Conservation (phyloP, 2,888 invertebrate genomes). For the Sericinus montela region DNA sequence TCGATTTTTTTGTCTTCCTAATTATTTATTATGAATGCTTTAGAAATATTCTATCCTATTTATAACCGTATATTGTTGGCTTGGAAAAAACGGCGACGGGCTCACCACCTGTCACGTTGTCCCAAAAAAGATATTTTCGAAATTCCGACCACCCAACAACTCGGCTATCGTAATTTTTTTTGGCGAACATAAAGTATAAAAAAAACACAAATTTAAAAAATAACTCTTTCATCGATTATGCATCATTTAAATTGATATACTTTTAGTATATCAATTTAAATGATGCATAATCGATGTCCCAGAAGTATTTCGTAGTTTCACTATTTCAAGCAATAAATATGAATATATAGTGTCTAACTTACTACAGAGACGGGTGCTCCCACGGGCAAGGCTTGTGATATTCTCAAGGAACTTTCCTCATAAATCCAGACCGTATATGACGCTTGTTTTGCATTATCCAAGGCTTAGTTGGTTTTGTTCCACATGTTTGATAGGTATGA, state of each 20-base stretch:
- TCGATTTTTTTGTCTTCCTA: too few species aligned
- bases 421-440: constrained; percentile 77
- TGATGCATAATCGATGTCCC: constrained; percentile 13
- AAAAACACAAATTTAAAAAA: too few species aligned
- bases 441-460: constrained; percentile 78
- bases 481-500: constrained; percentile 45
- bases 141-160: too few species aligned
- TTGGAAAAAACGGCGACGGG: too few species aligned
- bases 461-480: constrained; percentile 71
- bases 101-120: too few species aligned
- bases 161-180: too few species aligned
- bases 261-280: not conserved
- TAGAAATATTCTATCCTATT: too few species aligned
- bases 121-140: too few species aligned
- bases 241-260: not conserved
- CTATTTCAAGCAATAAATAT: too few species aligned
- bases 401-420: constrained; percentile 71
- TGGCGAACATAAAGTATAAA: too few species aligned
- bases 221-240: constrained; percentile 14
- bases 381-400: constrained; percentile 54
- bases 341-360: constrained; percentile 43
- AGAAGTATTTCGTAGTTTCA: not conserved
- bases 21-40: too few species aligned
- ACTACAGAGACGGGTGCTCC: constrained; percentile 48
- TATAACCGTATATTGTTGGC: too few species aligned